phyloP scores from a whole-genome alignment of 2,113 vertebrate genomes.

The Thomomys bottae region DNA sequence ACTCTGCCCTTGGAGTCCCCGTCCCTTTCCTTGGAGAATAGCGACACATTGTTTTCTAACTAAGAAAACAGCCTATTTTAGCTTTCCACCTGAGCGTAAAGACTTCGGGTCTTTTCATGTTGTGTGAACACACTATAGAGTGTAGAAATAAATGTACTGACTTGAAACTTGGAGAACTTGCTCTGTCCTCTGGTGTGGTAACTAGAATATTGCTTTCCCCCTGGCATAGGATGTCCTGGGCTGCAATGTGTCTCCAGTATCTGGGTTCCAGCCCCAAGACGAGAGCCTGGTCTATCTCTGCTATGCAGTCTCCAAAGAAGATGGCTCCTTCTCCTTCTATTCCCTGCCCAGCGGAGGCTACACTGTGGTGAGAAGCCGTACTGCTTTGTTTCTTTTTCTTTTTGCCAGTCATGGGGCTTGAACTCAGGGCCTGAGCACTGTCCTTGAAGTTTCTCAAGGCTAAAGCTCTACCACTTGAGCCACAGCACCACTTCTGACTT shows the following conservation, averaged over 20 bases:
- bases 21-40: neutral
- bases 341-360: conserved; percentile 95
- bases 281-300: conserved; percentile 91
- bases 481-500: too few relatives aligned
- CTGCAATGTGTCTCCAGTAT: conserved; percentile 91
- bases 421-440: too few relatives aligned
- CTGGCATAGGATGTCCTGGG: conserved; percentile 90
- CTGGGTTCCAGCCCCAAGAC: conserved; percentile 89
- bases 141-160: neutral
- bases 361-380: conserved; percentile 88
- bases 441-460: too few relatives aligned
- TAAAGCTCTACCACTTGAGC: too few relatives aligned
- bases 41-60: neutral
- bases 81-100: neutral
- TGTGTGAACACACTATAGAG: neutral
- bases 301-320: conserved; percentile 91
- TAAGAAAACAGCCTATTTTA: neutral
- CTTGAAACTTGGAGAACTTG: neutral
- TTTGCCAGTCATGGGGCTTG: too few relatives aligned
- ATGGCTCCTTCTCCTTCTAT: conserved; percentile 93
- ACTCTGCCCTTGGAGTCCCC: neutral
- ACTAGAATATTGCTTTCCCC: neutral
- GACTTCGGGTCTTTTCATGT: neutral
- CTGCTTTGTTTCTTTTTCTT: neutral
- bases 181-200: neutral